Evolutionary conservation across 2,797 vertebrate genomes (phyloP), one percentile per base, ranked within the genome.

Genomic region (Meriones psammophilus): DNA sequence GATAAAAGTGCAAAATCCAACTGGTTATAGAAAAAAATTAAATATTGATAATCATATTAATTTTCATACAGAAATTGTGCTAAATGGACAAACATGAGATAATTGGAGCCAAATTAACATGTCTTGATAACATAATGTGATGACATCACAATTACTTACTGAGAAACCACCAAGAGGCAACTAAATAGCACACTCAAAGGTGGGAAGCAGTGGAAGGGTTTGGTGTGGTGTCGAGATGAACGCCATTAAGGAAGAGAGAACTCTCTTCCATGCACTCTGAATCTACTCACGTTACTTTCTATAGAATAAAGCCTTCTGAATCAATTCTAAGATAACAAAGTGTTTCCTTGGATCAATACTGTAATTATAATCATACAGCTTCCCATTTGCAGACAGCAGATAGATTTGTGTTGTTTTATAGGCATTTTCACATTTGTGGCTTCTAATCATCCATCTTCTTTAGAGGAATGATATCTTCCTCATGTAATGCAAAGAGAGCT

Each of bases 381-480:
- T 80, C 33, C 6, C 5, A 56, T 5, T 42, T 78, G 33, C 76
- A 94, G 22, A 15, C 33, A 88, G 71, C 33, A 88, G 71, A 62
- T 77, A 92, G 39, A n/a, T 50, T 81, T 54, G 15, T 78, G 17
- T 78, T 92, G 68, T 69, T 83, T 94, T 81, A 68, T 89, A n/a
- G 26, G 74, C 92, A 81, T 81, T 90, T 92, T 96, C 77, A 88
- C 24, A 46, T 81, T 87, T 77, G 39, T 77, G 22, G 9, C 89
- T 94, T 95, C 73, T 26, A 46, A 69, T 60, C 3, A 88, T 42
- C 33, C 12, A 79, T 68, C 22, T 60, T 68, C 26, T 92, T 91
- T 74, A 56, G 26, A 12, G 46, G 15, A 76, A 46, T 46, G 3
- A 39, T 28, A 94, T 93, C 42, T 84, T 92, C 46, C 76, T 20